Evolutionary conservation across 1,140 invertebrate species (phyloP).

Genomic region (Drosophila suzukii): DNA sequence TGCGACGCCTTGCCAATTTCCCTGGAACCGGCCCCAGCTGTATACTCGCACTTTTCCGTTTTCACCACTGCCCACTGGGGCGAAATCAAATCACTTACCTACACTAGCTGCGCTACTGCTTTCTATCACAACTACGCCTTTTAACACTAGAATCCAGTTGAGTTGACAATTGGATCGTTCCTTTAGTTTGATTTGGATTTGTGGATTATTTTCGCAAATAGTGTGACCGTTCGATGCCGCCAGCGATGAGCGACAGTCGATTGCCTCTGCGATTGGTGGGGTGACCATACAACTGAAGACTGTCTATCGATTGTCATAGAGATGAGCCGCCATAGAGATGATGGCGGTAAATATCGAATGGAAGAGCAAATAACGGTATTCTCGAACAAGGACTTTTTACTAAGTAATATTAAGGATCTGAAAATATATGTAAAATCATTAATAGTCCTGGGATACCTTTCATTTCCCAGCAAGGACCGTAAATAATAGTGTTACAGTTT

Average conservation of each 20-base stretch:
- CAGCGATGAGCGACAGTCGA: not conserved
- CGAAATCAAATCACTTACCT: conserved; percentile 4
- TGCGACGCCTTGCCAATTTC: conserved; percentile 30
- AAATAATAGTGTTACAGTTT: no score
- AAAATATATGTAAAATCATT: no score
- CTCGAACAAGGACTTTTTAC: no score
- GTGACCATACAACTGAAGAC: not conserved
- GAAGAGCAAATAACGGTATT: not conserved
- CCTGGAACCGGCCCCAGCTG: not conserved
- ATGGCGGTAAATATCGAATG: conserved; percentile 48
- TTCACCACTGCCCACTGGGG: no score
- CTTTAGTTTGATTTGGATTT: conserved; percentile 8
- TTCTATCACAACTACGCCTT: conserved; percentile 33
- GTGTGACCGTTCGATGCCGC: conserved; percentile 14
- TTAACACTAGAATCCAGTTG: conserved; percentile 8
- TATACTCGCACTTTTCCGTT: not conserved
- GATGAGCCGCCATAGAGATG: not conserved
- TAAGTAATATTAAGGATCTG: no score
- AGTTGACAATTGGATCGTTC: conserved; percentile 7
- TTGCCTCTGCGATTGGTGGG: not conserved
- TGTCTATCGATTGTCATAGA: not conserved
- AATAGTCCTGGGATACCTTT: no score
- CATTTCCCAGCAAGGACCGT: no score
- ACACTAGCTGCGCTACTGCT: conserved; percentile 15
- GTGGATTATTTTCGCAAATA: conserved; percentile 5